Evolutionary conservation across 2,888 invertebrate genomes (phyloP), one percentile per base, ranked within the genome.

Genomic region (Amphipyra tragopoginis): DNA sequence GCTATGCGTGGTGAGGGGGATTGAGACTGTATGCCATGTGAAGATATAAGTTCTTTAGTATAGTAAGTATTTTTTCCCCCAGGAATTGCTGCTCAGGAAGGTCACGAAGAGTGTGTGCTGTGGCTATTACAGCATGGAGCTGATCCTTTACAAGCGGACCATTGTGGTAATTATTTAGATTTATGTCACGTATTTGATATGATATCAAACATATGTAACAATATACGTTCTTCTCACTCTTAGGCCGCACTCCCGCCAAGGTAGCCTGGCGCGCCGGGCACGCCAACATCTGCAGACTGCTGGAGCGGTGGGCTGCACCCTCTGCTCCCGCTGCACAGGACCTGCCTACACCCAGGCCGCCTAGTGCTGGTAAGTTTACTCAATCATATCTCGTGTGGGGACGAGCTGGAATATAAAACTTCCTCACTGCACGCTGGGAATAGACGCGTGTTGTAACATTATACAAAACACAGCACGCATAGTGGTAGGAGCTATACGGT

Each of bases 1-100:
- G n/a, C n/a, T n/a, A n/a, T n/a, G n/a, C n/a, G n/a, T n/a, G n/a
- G n/a, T n/a, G n/a, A n/a, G n/a, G n/a, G n/a, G n/a, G n/a, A n/a
- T n/a, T n/a, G n/a, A n/a, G n/a, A n/a, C n/a, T n/a, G n/a, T n/a
- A n/a, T n/a, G n/a, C n/a, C n/a, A n/a, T n/a, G n/a, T n/a, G n/a
- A n/a, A n/a, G n/a, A n/a, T n/a, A n/a, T n/a, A n/a, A n/a, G n/a
- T n/a, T n/a, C n/a, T n/a, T n/a, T n/a, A n/a, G n/a, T n/a, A n/a
- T n/a, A n/a, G n/a, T n/a, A n/a, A 21, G 1, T 21, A 21, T 21
- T 1, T 21, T 21, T 21, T 21, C 3, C 21, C n/a, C 21, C 21
- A 97, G 97, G 98, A 80, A 99, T 99, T 61, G 99, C 99, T 0
- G 98, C 99, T 0, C 99, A 99, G 90, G 99, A 99, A 89, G 99